Percentiles rank a stretch among this genome's conserved stretches.
Conservation (phyloP, 2,113 vertebrate genomes). For the Myanophis thanlyinensis region DNA sequence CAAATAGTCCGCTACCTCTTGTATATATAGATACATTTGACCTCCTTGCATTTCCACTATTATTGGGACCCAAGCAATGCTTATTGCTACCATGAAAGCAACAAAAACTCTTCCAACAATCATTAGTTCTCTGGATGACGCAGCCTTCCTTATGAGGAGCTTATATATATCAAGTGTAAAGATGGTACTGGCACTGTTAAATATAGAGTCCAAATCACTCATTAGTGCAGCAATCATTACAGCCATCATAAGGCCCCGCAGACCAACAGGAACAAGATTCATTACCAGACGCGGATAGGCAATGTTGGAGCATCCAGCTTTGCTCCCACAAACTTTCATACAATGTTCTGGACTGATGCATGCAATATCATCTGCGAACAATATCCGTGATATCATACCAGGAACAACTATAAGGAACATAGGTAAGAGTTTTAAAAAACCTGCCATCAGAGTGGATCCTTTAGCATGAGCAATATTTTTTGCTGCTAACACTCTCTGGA, state of each 20-base stretch:
- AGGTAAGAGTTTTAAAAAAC: conserved; percentile 91
- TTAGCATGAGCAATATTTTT: conserved; percentile 96
- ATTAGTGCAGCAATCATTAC: conserved; percentile 99
- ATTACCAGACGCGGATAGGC: conserved; percentile 96
- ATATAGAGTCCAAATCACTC: conserved; percentile 98
- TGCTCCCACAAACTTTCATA: conserved; percentile 91
- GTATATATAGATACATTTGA: conserved; percentile 98
- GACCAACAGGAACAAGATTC: conserved; percentile 91
- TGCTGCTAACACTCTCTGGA: conserved; percentile 93
- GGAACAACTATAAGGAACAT: conserved; percentile 99
- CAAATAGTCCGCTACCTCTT: conserved; percentile 95
- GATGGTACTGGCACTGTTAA: conserved; percentile 98
- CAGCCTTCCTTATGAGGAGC: conserved; percentile 78
- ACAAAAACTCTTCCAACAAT: conserved; percentile 91
- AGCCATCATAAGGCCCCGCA: conserved; percentile 97
- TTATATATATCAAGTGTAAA: conserved; percentile 98
- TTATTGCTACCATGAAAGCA: conserved; percentile 91
- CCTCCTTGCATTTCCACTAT: conserved; percentile 99
- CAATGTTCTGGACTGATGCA: conserved; percentile 98
- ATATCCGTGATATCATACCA: conserved; percentile 96
- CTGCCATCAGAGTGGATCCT: conserved; percentile 94
- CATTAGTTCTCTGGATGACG: conserved; percentile 88
- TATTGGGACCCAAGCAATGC: conserved; percentile 97
- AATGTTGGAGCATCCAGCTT: conserved; percentile 96
- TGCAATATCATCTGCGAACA: conserved; percentile 88